These are phyloP conservation scores for Eidolon dupreanum DNA, from an alignment of 2,797 vertebrate species.

Conservation along the genomic window DNA sequence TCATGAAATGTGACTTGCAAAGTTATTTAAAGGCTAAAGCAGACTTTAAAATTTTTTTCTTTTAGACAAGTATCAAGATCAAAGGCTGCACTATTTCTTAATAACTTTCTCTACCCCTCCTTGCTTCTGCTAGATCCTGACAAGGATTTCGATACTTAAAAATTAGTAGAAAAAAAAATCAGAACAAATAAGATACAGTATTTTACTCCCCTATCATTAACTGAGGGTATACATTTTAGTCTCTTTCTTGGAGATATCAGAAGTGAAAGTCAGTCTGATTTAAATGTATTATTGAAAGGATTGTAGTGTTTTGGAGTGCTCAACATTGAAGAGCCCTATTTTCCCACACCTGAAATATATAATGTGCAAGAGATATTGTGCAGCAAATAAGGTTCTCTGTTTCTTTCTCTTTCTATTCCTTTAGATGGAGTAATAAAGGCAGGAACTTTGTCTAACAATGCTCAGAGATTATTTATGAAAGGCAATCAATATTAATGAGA, in stretches of 20 bases:
- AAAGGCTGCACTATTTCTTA: not conserved
- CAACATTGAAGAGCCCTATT: not conserved
- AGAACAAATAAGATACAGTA: not conserved
- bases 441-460: not conserved
- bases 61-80: constrained; percentile 4
- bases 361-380: not conserved
- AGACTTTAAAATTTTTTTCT: not conserved
- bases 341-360: not conserved
- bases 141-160: not conserved
- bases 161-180: not conserved
- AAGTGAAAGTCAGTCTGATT: not conserved
- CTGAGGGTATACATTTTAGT: not conserved
- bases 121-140: not conserved
- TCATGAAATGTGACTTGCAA: constrained; percentile 48
- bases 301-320: not conserved
- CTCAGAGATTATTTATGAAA: not conserved
- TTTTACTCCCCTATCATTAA: not conserved
- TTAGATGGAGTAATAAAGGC: not conserved
- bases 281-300: not conserved
- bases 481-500: not conserved
- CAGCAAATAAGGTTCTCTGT: not conserved
- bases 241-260: not conserved
- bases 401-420: not conserved
- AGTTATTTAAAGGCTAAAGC: constrained; percentile 45
- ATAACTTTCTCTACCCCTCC: not conserved